Conservation (phyloP, 2,113 vertebrate genomes). For the Psittacula cyanocephala region DNA sequence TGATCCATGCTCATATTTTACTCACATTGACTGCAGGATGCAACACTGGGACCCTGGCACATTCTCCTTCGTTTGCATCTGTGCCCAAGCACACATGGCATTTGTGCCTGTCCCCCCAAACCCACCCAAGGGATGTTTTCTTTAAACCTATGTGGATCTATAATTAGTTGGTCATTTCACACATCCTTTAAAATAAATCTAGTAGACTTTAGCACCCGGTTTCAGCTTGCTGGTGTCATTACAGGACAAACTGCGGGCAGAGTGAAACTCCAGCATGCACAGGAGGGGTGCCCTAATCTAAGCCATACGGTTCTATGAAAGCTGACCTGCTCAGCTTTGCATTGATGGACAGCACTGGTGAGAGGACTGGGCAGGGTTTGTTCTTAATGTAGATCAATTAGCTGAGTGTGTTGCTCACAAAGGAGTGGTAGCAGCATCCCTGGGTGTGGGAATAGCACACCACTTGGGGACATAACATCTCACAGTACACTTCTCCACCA, state of each 20-base stretch:
- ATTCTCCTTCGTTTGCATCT: background rate
- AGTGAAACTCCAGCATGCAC: background rate
- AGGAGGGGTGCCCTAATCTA: background rate
- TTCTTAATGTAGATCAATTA: background rate
- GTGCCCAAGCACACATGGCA: background rate
- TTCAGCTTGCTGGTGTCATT: constrained; percentile 78
- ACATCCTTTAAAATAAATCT: constrained; percentile 76
- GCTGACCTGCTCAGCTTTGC: background rate
- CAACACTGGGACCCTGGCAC: background rate
- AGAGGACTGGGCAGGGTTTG: background rate
- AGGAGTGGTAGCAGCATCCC: background rate
- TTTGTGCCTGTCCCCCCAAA: constrained; percentile 66
- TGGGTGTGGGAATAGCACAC: background rate
- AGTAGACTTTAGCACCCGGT: constrained; percentile 77
- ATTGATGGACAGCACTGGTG: rapidly evolving
- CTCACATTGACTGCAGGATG: rapidly evolving
- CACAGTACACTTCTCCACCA: background rate
- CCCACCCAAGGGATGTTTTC: constrained; percentile 66
- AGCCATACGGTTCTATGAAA: rapidly evolving
- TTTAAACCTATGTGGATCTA: constrained; percentile 56
- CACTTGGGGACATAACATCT: background rate
- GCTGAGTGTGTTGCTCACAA: background rate
- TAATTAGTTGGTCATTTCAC: constrained; percentile 75
- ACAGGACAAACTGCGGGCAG: background rate
- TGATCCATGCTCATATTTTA: background rate